Percentiles rank a stretch among this genome's conserved stretches.
Evolutionary conservation across 2,797 vertebrate species (phyloP).

Genomic region (Lophotriccus pileatus): DNA sequence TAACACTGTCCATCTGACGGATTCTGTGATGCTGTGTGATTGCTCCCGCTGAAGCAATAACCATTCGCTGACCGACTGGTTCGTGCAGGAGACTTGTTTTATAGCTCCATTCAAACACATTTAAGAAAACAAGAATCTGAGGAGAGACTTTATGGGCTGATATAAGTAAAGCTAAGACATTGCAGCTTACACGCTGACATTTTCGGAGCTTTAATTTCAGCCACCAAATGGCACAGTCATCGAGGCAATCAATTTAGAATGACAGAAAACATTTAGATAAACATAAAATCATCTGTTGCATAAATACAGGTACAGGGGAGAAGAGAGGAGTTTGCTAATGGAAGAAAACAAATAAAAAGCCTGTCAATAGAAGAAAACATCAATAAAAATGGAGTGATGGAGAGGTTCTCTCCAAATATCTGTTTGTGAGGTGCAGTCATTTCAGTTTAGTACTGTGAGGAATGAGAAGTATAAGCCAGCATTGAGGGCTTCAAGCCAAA

Average conservation of each 20-base stretch:
- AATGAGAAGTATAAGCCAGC: neutral
- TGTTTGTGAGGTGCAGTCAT: neutral
- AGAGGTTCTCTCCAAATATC: neutral
- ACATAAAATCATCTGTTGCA: neutral
- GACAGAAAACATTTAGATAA: neutral
- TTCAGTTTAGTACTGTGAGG: neutral
- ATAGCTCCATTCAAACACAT: neutral
- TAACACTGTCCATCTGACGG: conserved; percentile 29
- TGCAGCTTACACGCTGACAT: neutral
- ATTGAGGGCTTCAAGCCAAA: neutral
- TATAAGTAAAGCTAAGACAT: neutral
- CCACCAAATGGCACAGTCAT: neutral
- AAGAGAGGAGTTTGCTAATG: neutral
- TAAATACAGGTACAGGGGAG: neutral
- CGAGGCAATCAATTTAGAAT: neutral
- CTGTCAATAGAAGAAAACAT: neutral
- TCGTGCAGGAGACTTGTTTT: conserved; percentile 7
- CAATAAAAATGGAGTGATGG: neutral
- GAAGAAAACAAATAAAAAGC: conserved; percentile 1
- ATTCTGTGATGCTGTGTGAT: conserved; percentile 24
- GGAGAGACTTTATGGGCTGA: neutral
- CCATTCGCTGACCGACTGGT: neutral
- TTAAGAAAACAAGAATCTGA: neutral
- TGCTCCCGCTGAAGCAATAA: conserved; percentile 28
- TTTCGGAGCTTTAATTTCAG: conserved; percentile 35